A percentile compares a stretch with the other conserved stretches of the same genome.
Evolutionary conservation across 2,113 vertebrate species (phyloP).

Genomic region (Baryphthengus martii): DNA sequence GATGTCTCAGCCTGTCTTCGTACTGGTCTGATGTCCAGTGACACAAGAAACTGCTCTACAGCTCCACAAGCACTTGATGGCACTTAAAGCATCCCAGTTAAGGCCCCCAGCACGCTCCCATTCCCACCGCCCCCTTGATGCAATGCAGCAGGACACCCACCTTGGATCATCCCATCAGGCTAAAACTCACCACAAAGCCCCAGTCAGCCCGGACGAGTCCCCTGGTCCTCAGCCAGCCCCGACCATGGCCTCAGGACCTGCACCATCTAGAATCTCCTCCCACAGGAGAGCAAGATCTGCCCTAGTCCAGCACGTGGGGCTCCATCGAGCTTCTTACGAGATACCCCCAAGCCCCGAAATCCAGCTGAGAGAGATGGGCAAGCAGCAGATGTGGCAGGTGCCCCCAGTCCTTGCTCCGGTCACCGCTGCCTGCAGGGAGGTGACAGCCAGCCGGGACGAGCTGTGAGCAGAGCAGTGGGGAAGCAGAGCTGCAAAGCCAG

Average conservation of each 20-base stretch:
- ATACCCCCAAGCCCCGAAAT: fast-evolving
- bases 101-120: not conserved
- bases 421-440: fast-evolving
- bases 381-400: not conserved
- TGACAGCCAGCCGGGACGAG: not conserved
- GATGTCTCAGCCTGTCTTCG: too few species aligned
- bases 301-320: not conserved
- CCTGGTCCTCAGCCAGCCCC: not conserved
- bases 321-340: fast-evolving
- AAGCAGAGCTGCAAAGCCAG: not conserved
- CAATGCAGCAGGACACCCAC: not conserved
- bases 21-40: not conserved
- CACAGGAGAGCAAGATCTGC: not conserved
- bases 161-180: not conserved
- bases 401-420: not conserved
- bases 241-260: not conserved
- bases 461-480: not conserved
- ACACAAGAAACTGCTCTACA: not conserved
- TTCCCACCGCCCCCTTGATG: not conserved
- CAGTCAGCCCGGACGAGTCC: fast-evolving
- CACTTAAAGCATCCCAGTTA: not conserved
- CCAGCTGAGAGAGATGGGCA: not conserved
- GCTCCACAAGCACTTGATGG: not conserved
- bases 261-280: not conserved
- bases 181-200: not conserved